phyloP scores from a whole-genome alignment of 2,888 invertebrate genomes.

The Drosophila kuntzei region DNA sequence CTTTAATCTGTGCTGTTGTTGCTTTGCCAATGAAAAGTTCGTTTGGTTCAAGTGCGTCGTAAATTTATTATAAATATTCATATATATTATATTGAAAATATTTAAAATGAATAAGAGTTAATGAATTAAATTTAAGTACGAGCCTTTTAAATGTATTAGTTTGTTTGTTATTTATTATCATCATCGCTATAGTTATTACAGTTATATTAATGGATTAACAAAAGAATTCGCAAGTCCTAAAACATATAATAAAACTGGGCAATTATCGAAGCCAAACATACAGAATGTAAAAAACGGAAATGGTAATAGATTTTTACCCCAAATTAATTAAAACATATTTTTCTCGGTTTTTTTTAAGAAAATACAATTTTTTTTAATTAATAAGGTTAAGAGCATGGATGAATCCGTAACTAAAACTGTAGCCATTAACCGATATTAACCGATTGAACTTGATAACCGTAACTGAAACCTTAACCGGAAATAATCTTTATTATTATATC shows the following conservation, averaged over 20 bases:
- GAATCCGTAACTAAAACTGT: no score
- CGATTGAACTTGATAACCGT: no score
- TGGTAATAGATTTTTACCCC: neutral
- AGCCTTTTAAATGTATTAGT: neutral
- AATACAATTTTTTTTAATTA: no score
- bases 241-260: neutral
- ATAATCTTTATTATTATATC: no score
- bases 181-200: no score
- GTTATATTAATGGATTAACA: neutral
- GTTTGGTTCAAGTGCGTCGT: conserved; percentile 36
- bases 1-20: conserved; percentile 21
- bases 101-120: neutral
- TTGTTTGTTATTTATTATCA: neutral
- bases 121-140: neutral
- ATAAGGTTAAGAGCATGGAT: no score
- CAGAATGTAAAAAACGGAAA: neutral
- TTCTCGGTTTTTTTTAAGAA: no score
- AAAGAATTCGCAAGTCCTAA: neutral
- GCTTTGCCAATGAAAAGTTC: conserved; percentile 21
- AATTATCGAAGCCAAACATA: neutral
- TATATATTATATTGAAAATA: neutral
- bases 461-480: no score
- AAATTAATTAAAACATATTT: neutral
- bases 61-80: conserved; percentile 21
- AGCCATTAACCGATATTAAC: no score